Conservation (phyloP, 1,140 invertebrate genomes). For the Brachionus rotundiformis region DNA sequence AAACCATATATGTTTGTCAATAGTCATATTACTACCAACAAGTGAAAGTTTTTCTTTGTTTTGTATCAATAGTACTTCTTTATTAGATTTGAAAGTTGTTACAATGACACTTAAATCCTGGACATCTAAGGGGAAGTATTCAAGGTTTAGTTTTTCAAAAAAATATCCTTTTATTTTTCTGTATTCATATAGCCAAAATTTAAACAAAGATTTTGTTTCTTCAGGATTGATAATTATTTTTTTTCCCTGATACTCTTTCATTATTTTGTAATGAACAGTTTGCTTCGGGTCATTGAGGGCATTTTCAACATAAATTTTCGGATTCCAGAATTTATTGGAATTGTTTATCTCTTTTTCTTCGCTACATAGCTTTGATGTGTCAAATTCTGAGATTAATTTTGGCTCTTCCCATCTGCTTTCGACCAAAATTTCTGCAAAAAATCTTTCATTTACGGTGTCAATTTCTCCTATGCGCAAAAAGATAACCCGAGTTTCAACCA, state of each 20-base stretch:
- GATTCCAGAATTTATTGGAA: constrained; percentile 42
- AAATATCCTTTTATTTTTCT: constrained; percentile 28
- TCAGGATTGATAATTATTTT: background rate
- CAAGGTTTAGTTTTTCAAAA: constrained; percentile 2
- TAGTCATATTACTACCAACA: constrained; percentile 49
- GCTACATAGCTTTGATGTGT: background rate
- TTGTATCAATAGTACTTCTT: constrained; percentile 48
- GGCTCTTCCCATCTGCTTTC: constrained; percentile 52
- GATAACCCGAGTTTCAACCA: background rate
- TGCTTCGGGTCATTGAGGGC: constrained; percentile 48
- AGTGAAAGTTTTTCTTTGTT: constrained; percentile 37
- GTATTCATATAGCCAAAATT: constrained; percentile 29
- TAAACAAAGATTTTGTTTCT: background rate
- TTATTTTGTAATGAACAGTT: constrained; percentile 19
- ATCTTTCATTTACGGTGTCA: constrained; percentile 53
- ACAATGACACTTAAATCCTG: constrained; percentile 52
- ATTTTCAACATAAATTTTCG: constrained; percentile 53
- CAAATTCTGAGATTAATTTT: constrained; percentile 4
- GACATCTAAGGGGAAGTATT: constrained; percentile 21
- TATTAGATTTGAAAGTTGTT: constrained; percentile 48
- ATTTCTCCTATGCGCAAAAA: constrained; percentile 53
- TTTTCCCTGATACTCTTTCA: constrained; percentile 9
- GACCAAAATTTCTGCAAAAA: constrained; percentile 53
- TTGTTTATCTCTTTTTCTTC: constrained; percentile 38
- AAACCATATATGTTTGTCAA: constrained; percentile 49